phyloP scores from a whole-genome alignment of 2,888 invertebrate species.

The Trichopoda pennipes region DNA sequence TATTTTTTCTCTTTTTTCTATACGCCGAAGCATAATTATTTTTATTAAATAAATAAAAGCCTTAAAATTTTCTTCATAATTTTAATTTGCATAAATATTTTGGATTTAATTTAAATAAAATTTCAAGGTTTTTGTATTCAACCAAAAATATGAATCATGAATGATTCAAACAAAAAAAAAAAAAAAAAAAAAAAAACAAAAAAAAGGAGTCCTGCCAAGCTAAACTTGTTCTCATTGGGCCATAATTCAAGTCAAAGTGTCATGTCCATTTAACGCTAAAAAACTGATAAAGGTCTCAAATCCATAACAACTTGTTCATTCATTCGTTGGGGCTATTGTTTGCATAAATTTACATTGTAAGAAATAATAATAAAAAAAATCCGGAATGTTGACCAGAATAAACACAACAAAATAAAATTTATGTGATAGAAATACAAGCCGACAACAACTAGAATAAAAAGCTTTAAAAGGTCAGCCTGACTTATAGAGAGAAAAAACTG shows the following conservation, averaged over 20 bases:
- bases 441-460: constrained; percentile 42
- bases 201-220: neutral
- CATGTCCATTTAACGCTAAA: constrained; percentile 58
- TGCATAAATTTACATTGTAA: constrained; percentile 35
- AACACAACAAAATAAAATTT: constrained; percentile 10
- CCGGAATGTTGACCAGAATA: neutral
- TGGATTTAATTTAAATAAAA: neutral
- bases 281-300: constrained; percentile 53
- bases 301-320: constrained; percentile 21
- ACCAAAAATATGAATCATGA: neutral
- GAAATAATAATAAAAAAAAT: neutral
- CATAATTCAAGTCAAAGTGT: constrained; percentile 65
- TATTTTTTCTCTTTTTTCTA: neutral
- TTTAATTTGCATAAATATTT: neutral
- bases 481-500: constrained; percentile 23
- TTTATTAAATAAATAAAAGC: neutral
- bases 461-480: constrained; percentile 35
- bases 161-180: neutral
- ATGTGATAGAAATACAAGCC: constrained; percentile 26
- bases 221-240: constrained; percentile 12
- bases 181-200: neutral
- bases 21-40: neutral
- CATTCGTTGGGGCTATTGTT: constrained; percentile 23
- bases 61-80: neutral
- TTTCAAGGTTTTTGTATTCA: neutral